Base-by-base conservation (phyloP, 2,797 vertebrate genomes). In the Heliangelus exortis region DNA sequence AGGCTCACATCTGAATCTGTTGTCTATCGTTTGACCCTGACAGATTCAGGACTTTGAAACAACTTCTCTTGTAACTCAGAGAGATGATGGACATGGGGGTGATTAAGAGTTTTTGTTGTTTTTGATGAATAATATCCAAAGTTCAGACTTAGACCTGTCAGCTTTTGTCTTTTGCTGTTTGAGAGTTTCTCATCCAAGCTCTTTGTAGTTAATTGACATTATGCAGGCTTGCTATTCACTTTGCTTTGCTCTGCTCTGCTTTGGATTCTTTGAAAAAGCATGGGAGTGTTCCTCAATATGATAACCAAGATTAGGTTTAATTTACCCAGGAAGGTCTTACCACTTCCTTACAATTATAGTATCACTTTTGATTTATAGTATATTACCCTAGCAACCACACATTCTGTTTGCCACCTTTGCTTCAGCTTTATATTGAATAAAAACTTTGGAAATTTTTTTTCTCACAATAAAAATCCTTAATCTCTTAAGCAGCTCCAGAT, bases 311-410 rank as follows among this genome's bases (percentile, higher is more conserved):
- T 57, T 33, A 90, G 71, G 84, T 94, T 83, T 91, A 92, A 84
- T 93, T 84, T 33, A 76, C 78, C 66, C 91, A 90, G 90, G 87
- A 61, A 95, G 65, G 95, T 93, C 91, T 97, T 96, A 97, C 92
- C 95, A 75, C 74, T 93, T 84, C 58, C 72, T 92, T 87, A 89
- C 94, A 92, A 93, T 97, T 96, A 92, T 54, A 89, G 90, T 47
- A 79, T 83, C 2, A 1, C 85, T 87, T 96, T 92, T 96, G 96
- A 89, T 93, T 92, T 95, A 92, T 88, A 59, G 62, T 93, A 72
- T 89, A 93, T 87, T 92, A 84, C 84, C 92, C 58, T 95, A 87
- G 91, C 93, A 96, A 84, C 94, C 86, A 75, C 78, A 54, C 21
- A 65, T 93, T 92, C 67, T 92, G 78, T 74, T 93, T 92, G 57